Evolutionary conservation across 2,113 vertebrate genomes (phyloP).

Genomic region (Ornithorhynchus anatinus): DNA sequence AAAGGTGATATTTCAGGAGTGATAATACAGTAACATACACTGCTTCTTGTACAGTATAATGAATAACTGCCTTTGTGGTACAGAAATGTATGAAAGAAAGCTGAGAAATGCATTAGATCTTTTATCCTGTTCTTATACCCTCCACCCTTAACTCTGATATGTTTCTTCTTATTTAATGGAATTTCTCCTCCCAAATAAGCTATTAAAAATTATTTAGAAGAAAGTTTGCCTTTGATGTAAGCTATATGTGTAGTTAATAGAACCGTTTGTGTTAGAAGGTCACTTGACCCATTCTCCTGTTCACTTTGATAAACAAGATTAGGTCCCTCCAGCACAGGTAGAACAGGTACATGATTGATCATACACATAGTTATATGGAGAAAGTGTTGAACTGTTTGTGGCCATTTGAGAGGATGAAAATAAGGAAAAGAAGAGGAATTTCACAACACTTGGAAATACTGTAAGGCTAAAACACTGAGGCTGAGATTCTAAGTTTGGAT

Average conservation of each 20-base stretch:
- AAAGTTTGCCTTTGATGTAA: neutral
- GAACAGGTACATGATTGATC: slow-evolving; percentile 1
- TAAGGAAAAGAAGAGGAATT: no score
- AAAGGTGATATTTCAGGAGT: slow-evolving; percentile 24
- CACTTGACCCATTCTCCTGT: neutral
- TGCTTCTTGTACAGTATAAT: neutral
- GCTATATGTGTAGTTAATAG: neutral
- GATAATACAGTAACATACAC: neutral
- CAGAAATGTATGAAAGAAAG: slow-evolving; percentile 9
- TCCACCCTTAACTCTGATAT: neutral
- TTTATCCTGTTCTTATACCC: neutral
- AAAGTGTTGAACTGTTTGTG: slow-evolving; percentile 5
- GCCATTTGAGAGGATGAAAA: neutral
- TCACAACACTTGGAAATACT: no score
- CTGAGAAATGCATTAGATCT: neutral
- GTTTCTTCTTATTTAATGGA: neutral
- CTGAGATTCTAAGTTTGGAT: no score
- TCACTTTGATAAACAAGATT: slow-evolving; percentile 5
- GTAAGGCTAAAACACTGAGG: no score
- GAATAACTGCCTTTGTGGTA: neutral
- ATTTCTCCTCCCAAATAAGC: neutral
- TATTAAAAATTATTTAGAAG: neutral
- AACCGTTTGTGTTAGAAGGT: slow-evolving; percentile 8
- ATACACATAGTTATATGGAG: neutral
- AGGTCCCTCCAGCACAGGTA: neutral